Base-by-base conservation (phyloP, 2,797 vertebrate genomes). In the Syngnathus acus region DNA sequence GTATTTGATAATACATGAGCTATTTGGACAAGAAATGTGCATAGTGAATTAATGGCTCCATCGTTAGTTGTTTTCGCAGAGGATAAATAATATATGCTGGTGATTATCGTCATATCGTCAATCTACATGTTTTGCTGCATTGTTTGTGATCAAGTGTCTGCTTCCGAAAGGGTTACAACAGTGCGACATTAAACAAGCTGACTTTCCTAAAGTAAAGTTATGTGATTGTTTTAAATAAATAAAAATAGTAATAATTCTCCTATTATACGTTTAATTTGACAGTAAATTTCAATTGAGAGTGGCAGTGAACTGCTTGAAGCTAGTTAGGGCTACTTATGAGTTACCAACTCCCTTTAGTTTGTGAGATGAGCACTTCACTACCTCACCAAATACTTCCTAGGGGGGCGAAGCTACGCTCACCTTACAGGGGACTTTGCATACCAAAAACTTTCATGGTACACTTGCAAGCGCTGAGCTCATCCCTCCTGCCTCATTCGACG, bases 371-470 rank as follows among this genome's bases (percentile, higher is more conserved):
- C 37, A 19, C 37, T 39, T 38, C 6, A 11, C 19, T 4, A 7
- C 38, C 58, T 60, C 19, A 40, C 39, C 57, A 19, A 39, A 59
- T 42, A 42, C n/a, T 42, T 42, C 17, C 39, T 42, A 19, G 26
- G 42, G 60, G n/a, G 21, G 7, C 40, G 45, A 45, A 26, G 19
- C 11, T 6, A 16, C n/a, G 1, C 60, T 62, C 40, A 45, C 11
- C 42, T 45, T 21, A 45, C 40, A 62, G 21, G 42, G 26, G 60
- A 45, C 2, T 62, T 62, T 62, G 21, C 60, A 62, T 62, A 21
- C 40, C 82, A 66, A 38, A 71, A 43, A 26, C 61, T 68, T 62
- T 67, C 21, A 67, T 65, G 47, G 69, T 67, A 71, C 58, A 65
- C 62, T 67, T 39, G 23, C 39, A 45, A n/a, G 4, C 40, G 6